Conservation (phyloP, 2,113 vertebrate species). For the Oncorhynchus masou region DNA sequence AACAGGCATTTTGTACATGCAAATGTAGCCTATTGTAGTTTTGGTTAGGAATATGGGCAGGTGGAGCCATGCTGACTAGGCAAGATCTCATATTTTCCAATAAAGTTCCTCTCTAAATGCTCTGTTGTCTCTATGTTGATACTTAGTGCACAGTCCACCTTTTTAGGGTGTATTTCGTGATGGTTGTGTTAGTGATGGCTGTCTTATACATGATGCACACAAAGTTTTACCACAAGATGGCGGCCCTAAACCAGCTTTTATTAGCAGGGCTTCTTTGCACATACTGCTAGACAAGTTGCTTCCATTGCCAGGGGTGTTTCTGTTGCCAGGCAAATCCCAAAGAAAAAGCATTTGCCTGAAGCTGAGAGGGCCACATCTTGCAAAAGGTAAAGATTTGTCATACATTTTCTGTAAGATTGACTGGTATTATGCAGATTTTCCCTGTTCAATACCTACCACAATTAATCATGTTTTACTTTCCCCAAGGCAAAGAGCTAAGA, state of each 20-base stretch:
- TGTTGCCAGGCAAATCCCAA: background rate
- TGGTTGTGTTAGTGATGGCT: background rate
- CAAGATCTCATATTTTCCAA: slow-evolving; percentile 1
- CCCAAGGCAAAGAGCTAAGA: background rate
- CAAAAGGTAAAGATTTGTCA: background rate
- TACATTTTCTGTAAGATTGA: too few species aligned
- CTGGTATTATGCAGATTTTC: background rate
- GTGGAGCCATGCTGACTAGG: background rate
- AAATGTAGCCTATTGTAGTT: background rate
- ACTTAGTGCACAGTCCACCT: background rate
- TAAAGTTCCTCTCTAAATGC: slow-evolving; percentile 17
- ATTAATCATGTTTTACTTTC: background rate
- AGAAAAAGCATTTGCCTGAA: background rate
- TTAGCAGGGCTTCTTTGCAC: background rate
- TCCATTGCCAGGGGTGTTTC: too few species aligned
- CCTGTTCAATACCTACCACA: background rate
- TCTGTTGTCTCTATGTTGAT: background rate
- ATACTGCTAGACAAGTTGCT: background rate
- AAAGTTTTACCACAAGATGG: slow-evolving; percentile 46
- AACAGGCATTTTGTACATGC: background rate
- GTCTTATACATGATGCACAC: background rate
- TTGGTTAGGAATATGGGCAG: background rate
- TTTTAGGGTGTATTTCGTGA: background rate
- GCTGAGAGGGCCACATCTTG: background rate
- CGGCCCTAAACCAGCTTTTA: slow-evolving; percentile 26